Evolutionary conservation across 2,113 vertebrate genomes (phyloP).

Genomic region (Python bivittatus): DNA sequence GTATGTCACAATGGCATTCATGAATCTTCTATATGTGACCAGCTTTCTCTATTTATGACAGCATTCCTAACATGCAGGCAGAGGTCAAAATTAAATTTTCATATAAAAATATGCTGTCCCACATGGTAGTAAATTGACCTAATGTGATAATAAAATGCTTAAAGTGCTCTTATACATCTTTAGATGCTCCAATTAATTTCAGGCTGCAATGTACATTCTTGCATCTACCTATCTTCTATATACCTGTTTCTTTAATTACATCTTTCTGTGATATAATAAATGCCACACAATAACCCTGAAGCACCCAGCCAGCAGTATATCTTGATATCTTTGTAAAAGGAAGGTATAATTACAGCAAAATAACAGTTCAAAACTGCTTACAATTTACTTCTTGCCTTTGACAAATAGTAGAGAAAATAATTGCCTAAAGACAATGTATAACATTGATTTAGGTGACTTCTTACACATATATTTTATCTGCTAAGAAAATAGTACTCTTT

Average conservation of each 20-base stretch:
- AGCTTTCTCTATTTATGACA: conserved; percentile 20
- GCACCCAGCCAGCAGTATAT: conserved; percentile 66
- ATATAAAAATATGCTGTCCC: not conserved
- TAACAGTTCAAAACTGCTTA: conserved; percentile 66
- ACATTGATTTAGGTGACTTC: conserved; percentile 71
- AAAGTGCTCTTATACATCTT: conserved; percentile 42
- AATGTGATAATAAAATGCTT: conserved; percentile 36
- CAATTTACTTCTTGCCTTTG: conserved; percentile 68
- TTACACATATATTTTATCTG: conserved; percentile 51
- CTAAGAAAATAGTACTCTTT: conserved; percentile 50
- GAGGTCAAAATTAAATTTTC: conserved; percentile 58
- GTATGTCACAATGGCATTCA: conserved; percentile 13
- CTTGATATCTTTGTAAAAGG: conserved; percentile 67
- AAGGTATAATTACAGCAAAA: conserved; percentile 70
- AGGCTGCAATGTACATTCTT: conserved; percentile 7
- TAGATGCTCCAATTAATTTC: conserved; percentile 58
- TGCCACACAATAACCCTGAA: conserved; percentile 62
- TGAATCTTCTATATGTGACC: not conserved
- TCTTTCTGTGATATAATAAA: conserved; percentile 63
- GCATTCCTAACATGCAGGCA: not conserved
- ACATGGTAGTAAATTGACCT: conserved; percentile 36
- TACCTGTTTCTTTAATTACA: conserved; percentile 63
- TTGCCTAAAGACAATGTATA: conserved; percentile 69
- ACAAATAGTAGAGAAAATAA: conserved; percentile 69
- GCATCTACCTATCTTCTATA: conserved; percentile 11